Percentiles rank a stretch among this genome's conserved stretches.
Conservation (phyloP, 2,797 vertebrate species). For the Babyrousa celebensis region DNA sequence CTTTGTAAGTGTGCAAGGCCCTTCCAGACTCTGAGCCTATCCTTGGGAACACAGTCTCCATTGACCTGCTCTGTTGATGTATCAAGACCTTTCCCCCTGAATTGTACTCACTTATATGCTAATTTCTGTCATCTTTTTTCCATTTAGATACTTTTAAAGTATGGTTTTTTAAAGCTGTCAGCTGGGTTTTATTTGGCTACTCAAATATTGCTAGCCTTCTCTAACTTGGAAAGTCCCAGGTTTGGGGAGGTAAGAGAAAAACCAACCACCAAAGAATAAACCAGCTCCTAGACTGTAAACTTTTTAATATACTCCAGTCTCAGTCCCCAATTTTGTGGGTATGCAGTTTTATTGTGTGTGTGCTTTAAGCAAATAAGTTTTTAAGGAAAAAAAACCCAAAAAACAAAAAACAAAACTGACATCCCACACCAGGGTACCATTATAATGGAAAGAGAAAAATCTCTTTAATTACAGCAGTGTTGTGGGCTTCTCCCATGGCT, state of each 20-base stretch:
- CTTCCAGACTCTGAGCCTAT: background rate
- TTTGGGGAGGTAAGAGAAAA: constrained; percentile 55
- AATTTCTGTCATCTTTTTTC: constrained; percentile 60
- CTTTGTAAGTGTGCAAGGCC: constrained; percentile 11
- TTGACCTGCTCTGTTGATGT: background rate
- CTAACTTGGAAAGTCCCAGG: background rate
- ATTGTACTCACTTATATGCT: constrained; percentile 26
- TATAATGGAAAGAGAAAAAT: constrained; percentile 85
- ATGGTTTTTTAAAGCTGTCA: constrained; percentile 58
- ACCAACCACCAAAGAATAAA: constrained; percentile 25
- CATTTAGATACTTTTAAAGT: constrained; percentile 45
- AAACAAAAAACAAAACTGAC: background rate
- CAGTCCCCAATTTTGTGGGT: background rate
- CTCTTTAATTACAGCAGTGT: constrained; percentile 84
- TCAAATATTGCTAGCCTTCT: constrained; percentile 57
- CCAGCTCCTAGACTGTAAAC: constrained; percentile 8
- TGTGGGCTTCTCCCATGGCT: constrained; percentile 81
- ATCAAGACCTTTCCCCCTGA: background rate
- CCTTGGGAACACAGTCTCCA: background rate
- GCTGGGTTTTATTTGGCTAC: constrained; percentile 7
- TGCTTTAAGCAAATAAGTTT: constrained; percentile 63
- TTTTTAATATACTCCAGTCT: background rate
- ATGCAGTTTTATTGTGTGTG: constrained; percentile 23
- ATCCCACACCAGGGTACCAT: constrained; percentile 46
- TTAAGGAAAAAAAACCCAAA: constrained; percentile 62